Evolutionary conservation across 2,113 vertebrate species (phyloP).

Genomic region (Microcebus ravelobensis): DNA sequence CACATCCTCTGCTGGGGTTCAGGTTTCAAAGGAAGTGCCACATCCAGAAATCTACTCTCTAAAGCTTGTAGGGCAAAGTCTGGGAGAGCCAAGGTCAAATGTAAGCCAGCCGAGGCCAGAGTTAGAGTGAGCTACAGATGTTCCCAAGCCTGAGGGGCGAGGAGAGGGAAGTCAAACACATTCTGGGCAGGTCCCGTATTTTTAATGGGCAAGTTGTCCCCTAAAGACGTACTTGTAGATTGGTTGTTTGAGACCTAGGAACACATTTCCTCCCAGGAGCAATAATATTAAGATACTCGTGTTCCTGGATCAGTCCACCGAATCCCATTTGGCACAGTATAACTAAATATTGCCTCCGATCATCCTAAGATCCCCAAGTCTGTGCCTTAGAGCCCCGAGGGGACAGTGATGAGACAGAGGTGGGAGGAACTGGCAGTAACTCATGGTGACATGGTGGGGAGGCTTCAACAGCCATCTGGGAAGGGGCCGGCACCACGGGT

Average conservation of each 20-base stretch:
- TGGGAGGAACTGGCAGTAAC: neutral
- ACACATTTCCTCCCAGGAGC: neutral
- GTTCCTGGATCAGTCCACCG: neutral
- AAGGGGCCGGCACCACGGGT: neutral
- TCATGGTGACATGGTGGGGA: no score
- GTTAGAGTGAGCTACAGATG: neutral
- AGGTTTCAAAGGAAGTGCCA: slow-evolving; percentile 58
- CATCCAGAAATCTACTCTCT: neutral
- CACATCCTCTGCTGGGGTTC: neutral
- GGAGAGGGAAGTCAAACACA: neutral
- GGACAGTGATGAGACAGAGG: neutral
- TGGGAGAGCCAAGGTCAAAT: neutral
- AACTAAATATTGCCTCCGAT: neutral
- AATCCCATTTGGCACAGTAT: neutral
- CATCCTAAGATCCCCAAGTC: neutral
- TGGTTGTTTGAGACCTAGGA: neutral
- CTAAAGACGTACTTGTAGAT: neutral
- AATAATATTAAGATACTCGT: neutral
- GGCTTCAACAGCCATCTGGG: neutral
- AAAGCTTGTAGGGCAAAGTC: neutral
- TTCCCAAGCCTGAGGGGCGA: neutral
- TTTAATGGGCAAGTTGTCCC: neutral
- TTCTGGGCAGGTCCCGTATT: neutral
- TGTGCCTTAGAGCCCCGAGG: neutral
- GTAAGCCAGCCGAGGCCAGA: neutral